A percentile compares a stretch with the other conserved stretches of the same genome.
Evolutionary conservation across 2,797 vertebrate genomes (phyloP).

Genomic region (Lithobates sylvaticus): DNA sequence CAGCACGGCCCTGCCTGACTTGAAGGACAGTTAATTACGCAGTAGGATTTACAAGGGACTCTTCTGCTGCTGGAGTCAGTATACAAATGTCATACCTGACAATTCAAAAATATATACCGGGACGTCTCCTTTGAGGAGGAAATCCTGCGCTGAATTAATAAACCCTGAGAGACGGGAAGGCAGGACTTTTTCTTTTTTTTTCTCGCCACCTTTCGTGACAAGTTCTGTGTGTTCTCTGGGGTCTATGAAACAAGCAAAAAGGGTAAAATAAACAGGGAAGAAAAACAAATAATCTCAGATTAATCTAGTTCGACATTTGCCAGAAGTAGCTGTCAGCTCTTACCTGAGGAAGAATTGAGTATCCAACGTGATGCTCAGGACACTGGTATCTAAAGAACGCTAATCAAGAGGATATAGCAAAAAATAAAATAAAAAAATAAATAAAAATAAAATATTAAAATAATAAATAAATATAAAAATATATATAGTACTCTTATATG

Average conservation of each 20-base stretch:
- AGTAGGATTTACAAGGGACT: constrained; percentile 8
- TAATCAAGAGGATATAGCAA: no score
- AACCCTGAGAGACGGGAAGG: neutral
- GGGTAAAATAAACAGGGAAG: constrained; percentile 40
- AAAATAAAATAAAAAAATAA: no score
- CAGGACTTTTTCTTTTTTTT: constrained; percentile 1
- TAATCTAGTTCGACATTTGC: constrained; percentile 51
- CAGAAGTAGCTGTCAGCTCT: constrained; percentile 42
- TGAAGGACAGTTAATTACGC: constrained; percentile 43
- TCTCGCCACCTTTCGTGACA: constrained; percentile 7
- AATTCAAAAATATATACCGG: constrained; percentile 42
- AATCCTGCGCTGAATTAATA: neutral
- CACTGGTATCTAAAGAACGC: constrained; percentile 16
- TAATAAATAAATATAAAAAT: no score
- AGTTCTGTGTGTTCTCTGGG: constrained; percentile 3
- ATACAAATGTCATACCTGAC: constrained; percentile 46
- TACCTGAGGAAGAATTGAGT: constrained; percentile 23
- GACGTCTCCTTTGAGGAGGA: constrained; percentile 30
- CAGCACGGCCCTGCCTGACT: constrained; percentile 13
- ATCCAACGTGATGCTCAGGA: constrained; percentile 11
- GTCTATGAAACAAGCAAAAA: constrained; percentile 39
- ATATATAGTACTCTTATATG: no score
- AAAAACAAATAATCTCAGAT: constrained; percentile 45
- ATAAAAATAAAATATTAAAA: no score
- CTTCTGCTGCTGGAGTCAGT: constrained; percentile 16